A percentile compares a stretch with the other conserved stretches of the same genome.
Conservation (phyloP, 2,888 invertebrate species). For the Panzeria rudis region DNA sequence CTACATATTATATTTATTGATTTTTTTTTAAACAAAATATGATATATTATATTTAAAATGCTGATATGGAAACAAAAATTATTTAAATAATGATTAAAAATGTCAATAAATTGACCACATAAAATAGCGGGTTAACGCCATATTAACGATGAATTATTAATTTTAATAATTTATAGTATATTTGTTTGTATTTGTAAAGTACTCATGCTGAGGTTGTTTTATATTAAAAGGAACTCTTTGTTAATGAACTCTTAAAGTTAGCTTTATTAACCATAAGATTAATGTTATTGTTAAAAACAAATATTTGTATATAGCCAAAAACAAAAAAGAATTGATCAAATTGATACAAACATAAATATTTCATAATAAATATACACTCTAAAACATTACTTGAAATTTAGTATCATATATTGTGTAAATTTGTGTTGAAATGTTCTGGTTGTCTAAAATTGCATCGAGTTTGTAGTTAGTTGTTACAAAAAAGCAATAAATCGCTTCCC, state of each 20-base stretch:
- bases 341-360: no score
- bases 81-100: constrained; percentile 29
- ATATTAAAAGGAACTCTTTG: background rate
- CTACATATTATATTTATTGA: constrained; percentile 38
- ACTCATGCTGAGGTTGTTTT: constrained; percentile 19
- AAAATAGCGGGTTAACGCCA: constrained; percentile 51
- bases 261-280: background rate
- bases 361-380: no score
- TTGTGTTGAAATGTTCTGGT: no score
- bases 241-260: constrained; percentile 1
- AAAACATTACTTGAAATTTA: no score
- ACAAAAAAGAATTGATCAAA: no score
- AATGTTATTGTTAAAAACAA: background rate
- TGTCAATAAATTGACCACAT: constrained; percentile 47
- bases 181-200: background rate
- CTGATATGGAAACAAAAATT: constrained; percentile 23
- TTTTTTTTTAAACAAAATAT: constrained; percentile 14
- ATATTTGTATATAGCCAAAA: background rate
- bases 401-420: no score
- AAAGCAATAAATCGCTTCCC: no score
- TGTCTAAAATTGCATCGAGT: no score
- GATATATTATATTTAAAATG: constrained; percentile 5
- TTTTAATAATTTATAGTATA: background rate
- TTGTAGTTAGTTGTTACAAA: no score
- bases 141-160: constrained; percentile 40